Evolutionary conservation across 2,888 invertebrate genomes (phyloP).

Genomic region (Gastracanthus pulcherrimus): DNA sequence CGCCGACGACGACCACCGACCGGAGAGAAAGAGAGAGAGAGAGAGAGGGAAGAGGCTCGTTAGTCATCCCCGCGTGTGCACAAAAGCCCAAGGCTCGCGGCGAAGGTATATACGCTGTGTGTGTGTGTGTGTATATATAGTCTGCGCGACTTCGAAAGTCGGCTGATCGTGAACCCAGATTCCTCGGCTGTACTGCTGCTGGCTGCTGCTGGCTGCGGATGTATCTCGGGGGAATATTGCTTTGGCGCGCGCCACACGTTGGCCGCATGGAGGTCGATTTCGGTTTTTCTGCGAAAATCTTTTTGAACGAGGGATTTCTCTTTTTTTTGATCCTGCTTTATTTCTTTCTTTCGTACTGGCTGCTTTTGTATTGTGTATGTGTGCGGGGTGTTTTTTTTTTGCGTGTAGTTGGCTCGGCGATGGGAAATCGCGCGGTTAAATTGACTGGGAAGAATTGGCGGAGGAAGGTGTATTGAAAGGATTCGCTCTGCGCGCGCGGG

Average conservation of each 20-base stretch:
- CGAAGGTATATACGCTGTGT: too few species aligned
- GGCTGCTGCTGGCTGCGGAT: not conserved
- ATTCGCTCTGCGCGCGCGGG: too few species aligned
- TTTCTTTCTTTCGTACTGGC: not conserved
- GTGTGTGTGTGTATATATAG: not conserved
- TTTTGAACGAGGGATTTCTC: not conserved
- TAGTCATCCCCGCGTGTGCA: slow-evolving; percentile 48
- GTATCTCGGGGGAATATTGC: slow-evolving; percentile 30
- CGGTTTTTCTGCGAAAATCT: slow-evolving; percentile 18
- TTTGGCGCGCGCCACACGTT: slow-evolving; percentile 15
- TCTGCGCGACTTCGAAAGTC: slow-evolving; percentile 18
- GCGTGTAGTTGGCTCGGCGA: not conserved
- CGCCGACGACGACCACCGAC: slow-evolving; percentile 32
- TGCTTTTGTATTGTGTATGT: not conserved
- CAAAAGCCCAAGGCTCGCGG: slow-evolving; percentile 33
- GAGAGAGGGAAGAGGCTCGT: slow-evolving; percentile 50
- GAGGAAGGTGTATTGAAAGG: too few species aligned
- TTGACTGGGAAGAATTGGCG: too few species aligned
- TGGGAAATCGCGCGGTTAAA: not conserved
- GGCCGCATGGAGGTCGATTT: slow-evolving; percentile 7
- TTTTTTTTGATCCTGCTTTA: not conserved
- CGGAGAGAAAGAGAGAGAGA: slow-evolving; percentile 2
- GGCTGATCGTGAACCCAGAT: slow-evolving; percentile 40
- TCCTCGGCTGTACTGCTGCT: not conserved
- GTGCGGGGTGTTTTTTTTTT: not conserved